Conservation (phyloP, 2,888 invertebrate genomes). For the Nudaria mundana region DNA sequence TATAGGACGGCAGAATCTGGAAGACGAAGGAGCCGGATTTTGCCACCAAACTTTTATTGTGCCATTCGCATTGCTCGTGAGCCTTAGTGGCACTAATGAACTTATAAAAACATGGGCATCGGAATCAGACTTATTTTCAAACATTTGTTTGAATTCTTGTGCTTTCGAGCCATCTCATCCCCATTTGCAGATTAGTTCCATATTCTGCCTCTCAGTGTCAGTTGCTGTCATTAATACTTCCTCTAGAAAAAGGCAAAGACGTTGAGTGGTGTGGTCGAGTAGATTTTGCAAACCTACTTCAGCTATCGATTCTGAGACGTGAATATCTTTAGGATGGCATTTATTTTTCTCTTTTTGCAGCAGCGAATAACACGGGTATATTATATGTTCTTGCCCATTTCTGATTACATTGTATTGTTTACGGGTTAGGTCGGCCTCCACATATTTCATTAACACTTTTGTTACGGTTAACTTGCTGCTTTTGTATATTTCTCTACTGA, state of each 20-base stretch:
- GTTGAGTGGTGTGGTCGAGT: slow-evolving; percentile 1
- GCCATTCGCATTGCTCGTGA: background rate
- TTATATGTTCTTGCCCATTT: slow-evolving; percentile 1
- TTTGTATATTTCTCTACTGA: slow-evolving; percentile 1
- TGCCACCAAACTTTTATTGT: slow-evolving; percentile 4
- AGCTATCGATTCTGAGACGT: slow-evolving; percentile 2
- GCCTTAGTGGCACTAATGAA: slow-evolving; percentile 4
- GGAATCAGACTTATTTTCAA: slow-evolving; percentile 1
- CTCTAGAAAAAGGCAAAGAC: slow-evolving; percentile 1
- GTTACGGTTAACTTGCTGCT: slow-evolving; percentile 1
- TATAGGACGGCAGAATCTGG: slow-evolving; percentile 2
- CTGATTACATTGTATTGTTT: slow-evolving; percentile 3
- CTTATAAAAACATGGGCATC: slow-evolving; percentile 4
- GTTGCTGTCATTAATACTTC: slow-evolving; percentile 1
- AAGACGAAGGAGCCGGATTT: slow-evolving; percentile 5
- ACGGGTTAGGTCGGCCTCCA: slow-evolving; percentile 4
- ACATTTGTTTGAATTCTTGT: slow-evolving; percentile 4
- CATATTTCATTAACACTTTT: slow-evolving; percentile 3
- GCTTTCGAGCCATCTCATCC: slow-evolving; percentile 3
- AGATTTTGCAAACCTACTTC: slow-evolving; percentile 3
- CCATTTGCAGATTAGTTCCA: slow-evolving; percentile 5
- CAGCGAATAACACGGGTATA: slow-evolving; percentile 3
- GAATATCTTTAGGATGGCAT: slow-evolving; percentile 3
- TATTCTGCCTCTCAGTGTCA: slow-evolving; percentile 1
- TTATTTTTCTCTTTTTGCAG: slow-evolving; percentile 4